A percentile compares a stretch with the other conserved stretches of the same genome.
phyloP scores from a whole-genome alignment of 2,797 vertebrate genomes.

The Lepilemur ruficaudatus region DNA sequence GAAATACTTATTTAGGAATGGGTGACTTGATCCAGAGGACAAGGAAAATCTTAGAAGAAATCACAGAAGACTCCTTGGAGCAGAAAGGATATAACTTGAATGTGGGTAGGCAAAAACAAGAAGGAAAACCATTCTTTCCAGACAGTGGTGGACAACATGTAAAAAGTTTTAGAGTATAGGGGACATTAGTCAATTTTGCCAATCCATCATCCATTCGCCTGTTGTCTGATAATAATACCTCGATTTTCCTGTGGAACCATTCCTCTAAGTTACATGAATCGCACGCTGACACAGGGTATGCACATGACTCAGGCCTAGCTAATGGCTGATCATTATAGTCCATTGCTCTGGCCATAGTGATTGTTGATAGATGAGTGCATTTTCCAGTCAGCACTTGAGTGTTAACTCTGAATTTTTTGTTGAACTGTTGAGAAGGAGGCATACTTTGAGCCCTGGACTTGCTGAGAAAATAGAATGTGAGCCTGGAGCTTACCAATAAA shows the following conservation, averaged over 20 bases:
- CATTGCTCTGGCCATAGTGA: not conserved
- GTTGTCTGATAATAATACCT: not conserved
- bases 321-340: not conserved
- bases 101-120: conserved; percentile 8
- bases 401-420: conserved; percentile 43
- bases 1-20: not conserved
- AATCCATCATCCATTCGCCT: not conserved
- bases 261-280: not conserved
- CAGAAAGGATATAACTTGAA: not conserved
- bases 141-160: not conserved
- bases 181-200: not conserved
- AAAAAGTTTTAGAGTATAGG: not conserved
- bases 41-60: not conserved
- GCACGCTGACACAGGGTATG: not conserved
- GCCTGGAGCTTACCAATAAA: not conserved
- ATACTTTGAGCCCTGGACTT: conserved; percentile 7
- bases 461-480: conserved; percentile 24
- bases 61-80: not conserved
- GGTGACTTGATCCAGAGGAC: not conserved
- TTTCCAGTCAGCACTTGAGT: not conserved
- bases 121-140: not conserved
- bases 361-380: not conserved
- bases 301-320: not conserved
- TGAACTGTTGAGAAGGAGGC: not conserved
- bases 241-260: not conserved